phyloP scores from a whole-genome alignment of 2,797 vertebrate genomes.

The Clarias platycephalus region DNA sequence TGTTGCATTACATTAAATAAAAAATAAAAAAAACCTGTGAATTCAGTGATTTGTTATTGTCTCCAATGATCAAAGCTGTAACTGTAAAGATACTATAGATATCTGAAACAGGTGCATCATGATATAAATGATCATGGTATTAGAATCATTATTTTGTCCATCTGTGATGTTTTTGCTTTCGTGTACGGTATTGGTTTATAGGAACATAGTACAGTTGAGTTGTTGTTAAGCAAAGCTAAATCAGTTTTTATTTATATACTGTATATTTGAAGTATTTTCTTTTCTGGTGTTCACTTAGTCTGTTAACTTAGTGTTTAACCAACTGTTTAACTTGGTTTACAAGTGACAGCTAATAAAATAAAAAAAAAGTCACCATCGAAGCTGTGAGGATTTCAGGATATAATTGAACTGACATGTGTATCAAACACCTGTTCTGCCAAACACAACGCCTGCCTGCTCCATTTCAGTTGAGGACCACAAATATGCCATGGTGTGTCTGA shows the following conservation, averaged over 20 bases:
- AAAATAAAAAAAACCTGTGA: background rate
- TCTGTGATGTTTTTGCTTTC: background rate
- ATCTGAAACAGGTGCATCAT: background rate
- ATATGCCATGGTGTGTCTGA: slow-evolving; percentile 23
- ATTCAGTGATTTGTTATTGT: background rate
- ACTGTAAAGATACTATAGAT: background rate
- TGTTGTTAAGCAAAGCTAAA: background rate
- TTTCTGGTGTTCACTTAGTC: background rate
- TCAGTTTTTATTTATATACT: background rate
- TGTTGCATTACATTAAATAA: background rate
- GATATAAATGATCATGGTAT: background rate
- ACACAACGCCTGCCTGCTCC: slow-evolving; percentile 50
- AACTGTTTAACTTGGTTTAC: slow-evolving; percentile 6
- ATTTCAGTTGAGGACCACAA: slow-evolving; percentile 41
- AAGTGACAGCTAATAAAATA: slow-evolving; percentile 32
- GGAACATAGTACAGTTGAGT: background rate
- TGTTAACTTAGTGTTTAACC: no score
- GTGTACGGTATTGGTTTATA: background rate
- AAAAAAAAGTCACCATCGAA: background rate
- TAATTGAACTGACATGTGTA: slow-evolving; percentile 57
- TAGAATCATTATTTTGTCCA: background rate
- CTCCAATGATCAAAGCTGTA: background rate
- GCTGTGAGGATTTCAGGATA: slow-evolving; percentile 32
- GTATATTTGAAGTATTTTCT: background rate
- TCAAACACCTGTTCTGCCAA: slow-evolving; percentile 56